Evolutionary conservation across 2,797 vertebrate genomes (phyloP).

Genomic region (Enteromius trimaculatus): DNA sequence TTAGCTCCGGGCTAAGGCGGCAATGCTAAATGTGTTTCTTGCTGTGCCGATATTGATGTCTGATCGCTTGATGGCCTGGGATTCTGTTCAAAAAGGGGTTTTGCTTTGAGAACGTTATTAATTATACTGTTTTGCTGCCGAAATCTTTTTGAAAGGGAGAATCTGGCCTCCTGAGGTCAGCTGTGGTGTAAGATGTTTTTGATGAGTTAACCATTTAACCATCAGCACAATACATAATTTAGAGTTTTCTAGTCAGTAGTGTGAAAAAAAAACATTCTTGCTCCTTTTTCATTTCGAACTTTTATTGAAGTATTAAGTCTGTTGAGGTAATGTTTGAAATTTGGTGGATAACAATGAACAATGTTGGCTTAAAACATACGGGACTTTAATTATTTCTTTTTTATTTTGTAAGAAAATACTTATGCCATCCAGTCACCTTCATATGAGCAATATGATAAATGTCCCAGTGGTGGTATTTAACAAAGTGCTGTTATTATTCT

Average conservation of each 20-base stretch:
- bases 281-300: not conserved
- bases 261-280: not conserved
- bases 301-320: not conserved
- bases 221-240: not conserved
- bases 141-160: conserved; percentile 44
- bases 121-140: conserved; percentile 28
- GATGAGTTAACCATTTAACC: conserved; percentile 7
- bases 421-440: not conserved
- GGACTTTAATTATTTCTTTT: not conserved
- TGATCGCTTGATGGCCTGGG: conserved; percentile 41
- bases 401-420: not conserved
- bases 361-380: not conserved
- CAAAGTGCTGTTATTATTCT: not conserved
- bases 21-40: conserved; percentile 28
- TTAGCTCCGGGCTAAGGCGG: conserved; percentile 35
- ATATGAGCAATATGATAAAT: conserved; percentile 2
- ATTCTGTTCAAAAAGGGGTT: conserved; percentile 9
- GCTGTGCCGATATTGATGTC: conserved; percentile 43
- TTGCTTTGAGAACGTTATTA: conserved; percentile 40
- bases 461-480: not conserved
- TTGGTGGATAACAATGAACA: conserved; percentile 7
- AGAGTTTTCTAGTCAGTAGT: not conserved
- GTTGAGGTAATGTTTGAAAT: not conserved
- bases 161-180: conserved; percentile 28
- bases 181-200: not conserved